Evolutionary conservation across 2,797 vertebrate species (phyloP), one percentile per base, ranked within the genome.

Genomic region (Podarcis lilfordi): DNA sequence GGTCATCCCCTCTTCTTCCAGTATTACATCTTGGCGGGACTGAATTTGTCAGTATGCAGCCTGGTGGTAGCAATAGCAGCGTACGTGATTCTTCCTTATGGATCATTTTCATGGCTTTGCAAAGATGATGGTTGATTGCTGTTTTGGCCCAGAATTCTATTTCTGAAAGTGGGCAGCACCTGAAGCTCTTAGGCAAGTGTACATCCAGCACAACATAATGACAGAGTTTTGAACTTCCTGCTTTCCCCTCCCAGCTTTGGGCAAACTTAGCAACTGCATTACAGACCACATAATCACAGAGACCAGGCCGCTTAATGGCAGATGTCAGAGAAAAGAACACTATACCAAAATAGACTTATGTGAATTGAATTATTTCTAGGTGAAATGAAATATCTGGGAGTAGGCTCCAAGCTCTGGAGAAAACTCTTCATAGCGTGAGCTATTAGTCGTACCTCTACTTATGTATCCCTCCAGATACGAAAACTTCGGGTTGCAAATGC

Each of bases 221-320:
- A 85, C 88, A 89, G 74, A 69, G 83, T 81, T 37, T 81, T 74
- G 19, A 15, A 32, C 69, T 76, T 81, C 68, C 78, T 85, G 69
- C 25, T 27, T 85, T 85, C 68, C 32, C 69, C 55, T 80, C 69
- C 78, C 78, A 81, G 21, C 23, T 17, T 50, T 66, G 23, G n/a
- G 80, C 71, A 66, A 64, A 66, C 25, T 23, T 78, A 84, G 29
- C 43, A 59, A n/a, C 66, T 66, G 40, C 61, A n/a, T 74, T 81
- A 68, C 71, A 85, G 88, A 89, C 83, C 88, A 89, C 83, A 81
- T 89, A 89, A 89, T 85, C 32, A 81, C 61, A 85, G 32, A 37
- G 25, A 35, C 21, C 59, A 40, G 71, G 40, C 82, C 77, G 21
- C 59, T 81, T 85, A 81, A 89, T 80, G 55, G 40, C 71, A 81